Evolutionary conservation across 1,140 invertebrate genomes (phyloP).

Genomic region (Euglossa dilemma): DNA sequence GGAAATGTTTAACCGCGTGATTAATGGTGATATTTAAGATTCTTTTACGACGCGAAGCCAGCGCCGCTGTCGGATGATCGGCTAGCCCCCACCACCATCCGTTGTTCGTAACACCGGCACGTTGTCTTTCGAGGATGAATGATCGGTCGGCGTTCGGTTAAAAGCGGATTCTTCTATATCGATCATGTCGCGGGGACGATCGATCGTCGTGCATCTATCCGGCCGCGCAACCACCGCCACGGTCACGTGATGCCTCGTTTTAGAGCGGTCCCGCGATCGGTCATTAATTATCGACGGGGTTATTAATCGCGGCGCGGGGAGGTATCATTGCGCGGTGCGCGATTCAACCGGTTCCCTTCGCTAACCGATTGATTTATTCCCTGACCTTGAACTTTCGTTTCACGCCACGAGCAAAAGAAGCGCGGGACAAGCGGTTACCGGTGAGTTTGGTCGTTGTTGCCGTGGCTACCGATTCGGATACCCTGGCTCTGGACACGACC

Average conservation of each 20-base stretch:
- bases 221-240: too few species aligned
- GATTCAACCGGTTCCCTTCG: constrained; percentile 47
- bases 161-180: constrained; percentile 52
- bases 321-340: constrained; percentile 57
- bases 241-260: constrained; percentile 40
- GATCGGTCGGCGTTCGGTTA: constrained; percentile 15
- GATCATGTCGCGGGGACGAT: constrained; percentile 51
- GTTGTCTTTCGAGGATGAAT: constrained; percentile 38
- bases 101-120: background rate
- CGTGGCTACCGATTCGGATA: constrained; percentile 71
- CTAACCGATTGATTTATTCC: constrained; percentile 63
- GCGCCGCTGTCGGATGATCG: background rate
- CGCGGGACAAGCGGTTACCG: constrained; percentile 22
- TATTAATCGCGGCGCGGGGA: constrained; percentile 59
- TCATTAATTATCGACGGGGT: constrained; percentile 61
- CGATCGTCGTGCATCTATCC: constrained; percentile 47
- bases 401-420: constrained; percentile 37
- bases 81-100: background rate
- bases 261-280: constrained; percentile 43
- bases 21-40: constrained; percentile 29
- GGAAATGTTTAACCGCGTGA: constrained; percentile 1
- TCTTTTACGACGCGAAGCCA: constrained; percentile 7
- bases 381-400: constrained; percentile 62
- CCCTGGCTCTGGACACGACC: constrained; percentile 9
- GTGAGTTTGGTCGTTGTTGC: constrained; percentile 80